Conservation (phyloP, 2,797 vertebrate species). For the Hafferia zeledoni region DNA sequence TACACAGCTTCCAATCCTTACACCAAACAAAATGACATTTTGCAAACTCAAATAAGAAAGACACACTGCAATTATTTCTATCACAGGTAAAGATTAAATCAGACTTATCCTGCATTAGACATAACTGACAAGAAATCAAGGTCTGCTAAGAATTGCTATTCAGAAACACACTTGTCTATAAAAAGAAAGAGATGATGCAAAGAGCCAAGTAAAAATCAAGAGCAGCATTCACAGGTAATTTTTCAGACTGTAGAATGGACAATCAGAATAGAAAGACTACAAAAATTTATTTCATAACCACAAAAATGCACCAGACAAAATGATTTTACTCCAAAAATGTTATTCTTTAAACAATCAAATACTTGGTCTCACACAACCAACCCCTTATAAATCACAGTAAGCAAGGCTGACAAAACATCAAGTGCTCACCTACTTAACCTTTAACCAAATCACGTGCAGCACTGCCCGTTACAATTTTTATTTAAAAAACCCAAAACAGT, state of each 20-base stretch:
- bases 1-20: neutral
- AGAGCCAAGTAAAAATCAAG: neutral
- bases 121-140: neutral
- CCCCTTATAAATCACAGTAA: neutral
- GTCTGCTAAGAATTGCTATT: neutral
- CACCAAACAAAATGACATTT: neutral
- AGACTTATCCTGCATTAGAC: neutral
- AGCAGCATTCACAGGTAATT: neutral
- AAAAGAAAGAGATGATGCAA: neutral
- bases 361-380: neutral
- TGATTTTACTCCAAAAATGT: neutral
- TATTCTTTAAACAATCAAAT: neutral
- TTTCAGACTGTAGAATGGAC: neutral
- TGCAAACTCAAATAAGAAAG: neutral
- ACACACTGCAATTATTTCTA: neutral
- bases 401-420: neutral
- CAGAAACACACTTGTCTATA: neutral
- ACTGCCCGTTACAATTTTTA: neutral
- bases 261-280: neutral
- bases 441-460: neutral
- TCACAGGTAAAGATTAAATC: neutral
- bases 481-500: neutral
- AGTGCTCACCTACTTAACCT: neutral
- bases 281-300: neutral
- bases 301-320: neutral